Conservation (phyloP, 2,113 vertebrate species). For the Zapornia atra region DNA sequence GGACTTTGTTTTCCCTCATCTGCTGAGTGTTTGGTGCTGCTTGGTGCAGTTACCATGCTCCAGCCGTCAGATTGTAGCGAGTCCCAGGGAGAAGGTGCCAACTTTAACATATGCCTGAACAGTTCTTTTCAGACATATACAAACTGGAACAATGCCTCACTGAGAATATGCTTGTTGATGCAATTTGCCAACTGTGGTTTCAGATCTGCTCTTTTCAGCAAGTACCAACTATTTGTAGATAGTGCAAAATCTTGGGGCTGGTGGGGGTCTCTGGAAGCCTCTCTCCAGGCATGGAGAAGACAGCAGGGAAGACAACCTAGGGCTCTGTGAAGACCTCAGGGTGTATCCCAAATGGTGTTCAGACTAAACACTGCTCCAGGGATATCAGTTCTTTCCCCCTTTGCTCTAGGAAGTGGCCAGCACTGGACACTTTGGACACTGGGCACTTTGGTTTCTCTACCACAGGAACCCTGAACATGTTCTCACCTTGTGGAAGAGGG, state of each 20-base stretch:
- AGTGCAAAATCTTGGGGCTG: not conserved
- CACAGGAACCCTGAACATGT: rapidly evolving
- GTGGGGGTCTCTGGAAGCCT: not conserved
- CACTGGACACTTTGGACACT: no score
- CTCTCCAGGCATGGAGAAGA: not conserved
- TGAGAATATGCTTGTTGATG: conserved; percentile 68
- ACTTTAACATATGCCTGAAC: conserved; percentile 66
- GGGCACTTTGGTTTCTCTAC: not conserved
- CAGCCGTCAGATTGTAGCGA: conserved; percentile 47
- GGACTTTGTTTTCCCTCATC: conserved; percentile 37
- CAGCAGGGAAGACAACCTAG: not conserved
- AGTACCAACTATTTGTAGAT: conserved; percentile 42
- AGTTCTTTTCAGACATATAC: conserved; percentile 72
- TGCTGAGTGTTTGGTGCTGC: not conserved
- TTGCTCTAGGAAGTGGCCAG: not conserved
- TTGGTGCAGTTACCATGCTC: not conserved
- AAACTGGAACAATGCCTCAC: conserved; percentile 69
- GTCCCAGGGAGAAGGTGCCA: conserved; percentile 64
- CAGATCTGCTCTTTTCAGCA: conserved; percentile 70
- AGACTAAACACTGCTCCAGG: not conserved
- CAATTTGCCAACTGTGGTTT: conserved; percentile 71
- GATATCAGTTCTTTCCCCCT: rapidly evolving
- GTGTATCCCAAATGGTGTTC: not conserved
- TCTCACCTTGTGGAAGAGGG: not conserved
- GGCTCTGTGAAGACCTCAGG: not conserved